These are phyloP conservation scores for Suncus etruscus DNA, from an alignment of 2,113 vertebrate genomes.

Conservation along the genomic window DNA sequence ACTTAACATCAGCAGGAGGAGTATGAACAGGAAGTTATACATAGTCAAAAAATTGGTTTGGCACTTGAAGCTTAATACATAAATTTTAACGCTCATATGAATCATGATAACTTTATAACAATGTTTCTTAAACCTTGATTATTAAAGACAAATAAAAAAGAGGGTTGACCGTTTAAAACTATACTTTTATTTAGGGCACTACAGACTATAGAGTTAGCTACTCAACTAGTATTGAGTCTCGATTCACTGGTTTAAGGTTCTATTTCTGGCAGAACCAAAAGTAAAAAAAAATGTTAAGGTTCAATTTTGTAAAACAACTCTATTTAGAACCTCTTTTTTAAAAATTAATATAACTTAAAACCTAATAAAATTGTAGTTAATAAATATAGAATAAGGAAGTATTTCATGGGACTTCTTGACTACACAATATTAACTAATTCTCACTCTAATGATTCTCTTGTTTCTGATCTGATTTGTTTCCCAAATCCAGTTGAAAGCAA, in stretches of 20 bases:
- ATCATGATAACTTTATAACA: too few relatives aligned
- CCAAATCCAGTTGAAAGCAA: too few relatives aligned
- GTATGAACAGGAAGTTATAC: background rate
- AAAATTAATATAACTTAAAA: background rate
- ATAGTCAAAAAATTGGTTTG: background rate
- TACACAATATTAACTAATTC: too few relatives aligned
- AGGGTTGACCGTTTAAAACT: background rate
- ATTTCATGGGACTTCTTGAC: too few relatives aligned
- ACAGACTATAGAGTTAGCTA: background rate
- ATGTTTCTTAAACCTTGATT: too few relatives aligned
- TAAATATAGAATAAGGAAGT: background rate
- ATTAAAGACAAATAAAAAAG: background rate
- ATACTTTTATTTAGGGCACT: background rate
- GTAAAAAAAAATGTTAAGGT: background rate
- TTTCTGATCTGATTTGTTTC: too few relatives aligned
- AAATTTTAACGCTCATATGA: too few relatives aligned
- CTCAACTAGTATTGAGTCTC: background rate
- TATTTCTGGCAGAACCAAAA: background rate
- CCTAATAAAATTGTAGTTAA: background rate
- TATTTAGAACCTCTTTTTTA: background rate
- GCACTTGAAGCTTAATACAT: too few relatives aligned
- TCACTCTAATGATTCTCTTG: too few relatives aligned
- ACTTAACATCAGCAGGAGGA: background rate
- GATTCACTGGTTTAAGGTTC: background rate
- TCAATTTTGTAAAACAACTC: background rate